Base-by-base conservation (phyloP, 2,113 vertebrate species). In the Hymenochirus boettgeri region DNA sequence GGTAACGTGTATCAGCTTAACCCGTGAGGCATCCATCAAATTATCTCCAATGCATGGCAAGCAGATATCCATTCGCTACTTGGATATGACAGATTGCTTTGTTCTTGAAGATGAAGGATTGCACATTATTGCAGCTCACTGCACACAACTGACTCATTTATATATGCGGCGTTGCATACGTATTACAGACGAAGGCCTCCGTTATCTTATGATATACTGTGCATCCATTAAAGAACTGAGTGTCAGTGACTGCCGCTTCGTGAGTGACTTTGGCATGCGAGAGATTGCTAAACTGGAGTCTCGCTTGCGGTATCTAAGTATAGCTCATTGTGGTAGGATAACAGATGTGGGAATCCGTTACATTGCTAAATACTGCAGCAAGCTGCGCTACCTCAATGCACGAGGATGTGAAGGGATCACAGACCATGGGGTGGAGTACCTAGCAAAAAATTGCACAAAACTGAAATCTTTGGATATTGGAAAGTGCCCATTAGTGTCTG, bases 31-130 rank as follows among this genome's bases (percentile, higher is more conserved):
- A 57, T 92, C 93, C 18, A 89, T 94, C 72, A 94, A 90, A 81
- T 86, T 92, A 70, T 90, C 91, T 74, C 90, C 91, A 59, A 77
- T 89, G 74, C 90, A 89, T 0, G 94, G 95, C 70, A 96, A 97
- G 79, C 95, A 98, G 76, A 97, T 96, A 69, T 94, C 95, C 81
- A 93, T 89, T 74, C 92, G 91, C 79, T 95, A 86, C 84, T 79
- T 99, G 86, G 95, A 99, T 87, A 96, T 99, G 95, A 95, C 92
- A 2, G 96, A 97, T 79, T 99, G 96, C 79, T 93, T 93, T 13
- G 93, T 94, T 65, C 89, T 99, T 35, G 94, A 98, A 80, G 94
- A 98, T 1, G 92, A 97, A 52, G 95, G 96, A 19, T 81, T 99
- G 77, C 93, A 95, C 77, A 94, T 92, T 69, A 99, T 99, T 39